These are phyloP conservation scores for Apus apus DNA, from an alignment of 2,113 vertebrate species.

Conservation along the genomic window DNA sequence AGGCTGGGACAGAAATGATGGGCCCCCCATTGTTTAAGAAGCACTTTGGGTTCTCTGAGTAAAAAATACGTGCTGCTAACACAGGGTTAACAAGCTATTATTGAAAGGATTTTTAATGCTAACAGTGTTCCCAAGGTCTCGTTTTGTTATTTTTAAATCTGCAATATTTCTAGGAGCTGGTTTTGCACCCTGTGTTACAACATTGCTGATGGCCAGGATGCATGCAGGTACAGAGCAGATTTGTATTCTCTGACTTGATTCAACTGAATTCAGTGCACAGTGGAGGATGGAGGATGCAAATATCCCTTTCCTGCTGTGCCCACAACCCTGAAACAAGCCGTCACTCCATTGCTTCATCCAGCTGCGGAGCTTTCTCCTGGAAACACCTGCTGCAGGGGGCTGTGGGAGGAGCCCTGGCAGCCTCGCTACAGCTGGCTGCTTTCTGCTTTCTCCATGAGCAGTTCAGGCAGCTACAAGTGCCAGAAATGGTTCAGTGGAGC, in stretches of 20 bases:
- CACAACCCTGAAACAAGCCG: not conserved
- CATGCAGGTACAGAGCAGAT: fast-evolving
- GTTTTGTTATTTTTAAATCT: not conserved
- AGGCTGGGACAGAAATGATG: not conserved
- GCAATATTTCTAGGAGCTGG: fast-evolving
- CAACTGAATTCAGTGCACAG: not conserved
- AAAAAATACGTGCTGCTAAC: not conserved
- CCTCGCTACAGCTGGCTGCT: not conserved
- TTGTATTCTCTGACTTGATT: not conserved
- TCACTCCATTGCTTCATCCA: not conserved
- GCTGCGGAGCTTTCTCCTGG: not conserved
- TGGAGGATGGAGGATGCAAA: not conserved
- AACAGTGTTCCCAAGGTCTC: not conserved
- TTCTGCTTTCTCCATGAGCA: fast-evolving
- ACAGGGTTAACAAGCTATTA: not conserved
- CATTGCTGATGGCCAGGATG: not conserved
- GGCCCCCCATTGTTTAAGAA: not conserved
- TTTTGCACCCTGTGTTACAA: not conserved
- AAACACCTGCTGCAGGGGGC: not conserved
- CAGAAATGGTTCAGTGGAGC: not conserved
- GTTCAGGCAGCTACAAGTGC: not conserved
- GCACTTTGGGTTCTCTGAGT: not conserved
- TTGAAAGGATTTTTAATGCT: not conserved
- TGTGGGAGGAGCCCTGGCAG: fast-evolving
- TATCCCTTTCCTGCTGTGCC: not conserved